Conservation (phyloP, 2,888 invertebrate species). For the Asteroscopus sphinx region DNA sequence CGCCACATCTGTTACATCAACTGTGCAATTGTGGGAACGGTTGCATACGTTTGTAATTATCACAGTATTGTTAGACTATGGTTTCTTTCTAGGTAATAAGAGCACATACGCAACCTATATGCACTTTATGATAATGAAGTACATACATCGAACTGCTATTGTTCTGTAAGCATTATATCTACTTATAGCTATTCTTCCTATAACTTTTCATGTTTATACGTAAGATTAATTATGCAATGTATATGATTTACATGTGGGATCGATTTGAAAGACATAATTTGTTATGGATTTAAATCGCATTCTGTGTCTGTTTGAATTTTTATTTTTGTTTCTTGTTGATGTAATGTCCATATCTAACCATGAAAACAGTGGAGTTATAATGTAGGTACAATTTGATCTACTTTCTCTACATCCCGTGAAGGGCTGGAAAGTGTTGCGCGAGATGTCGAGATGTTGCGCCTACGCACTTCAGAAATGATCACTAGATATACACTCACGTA, state of each 20-base stretch:
- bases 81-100: slow-evolving; percentile 70
- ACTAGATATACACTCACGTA: too few relatives aligned
- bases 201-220: slow-evolving; percentile 10
- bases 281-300: slow-evolving; percentile 8
- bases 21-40: slow-evolving; percentile 75
- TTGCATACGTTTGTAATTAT: slow-evolving; percentile 63
- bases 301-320: slow-evolving; percentile 5
- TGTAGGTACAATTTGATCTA: slow-evolving; percentile 41
- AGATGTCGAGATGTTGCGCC: slow-evolving; percentile 47
- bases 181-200: slow-evolving; percentile 20
- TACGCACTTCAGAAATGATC: slow-evolving; percentile 48
- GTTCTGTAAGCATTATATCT: slow-evolving; percentile 22
- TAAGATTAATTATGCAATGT: slow-evolving; percentile 25
- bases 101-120: slow-evolving; percentile 57
- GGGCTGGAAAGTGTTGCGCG: slow-evolving; percentile 44
- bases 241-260: slow-evolving; percentile 6
- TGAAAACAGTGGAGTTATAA: slow-evolving; percentile 15
- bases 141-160: slow-evolving; percentile 35
- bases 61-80: slow-evolving; percentile 62
- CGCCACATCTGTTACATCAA: slow-evolving; percentile 73
- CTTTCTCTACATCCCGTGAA: slow-evolving; percentile 46
- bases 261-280: slow-evolving; percentile 7
- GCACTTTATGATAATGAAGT: slow-evolving; percentile 40
- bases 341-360: background rate
- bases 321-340: slow-evolving; percentile 2